phyloP scores from a whole-genome alignment of 2,888 invertebrate species.

The Acrobeloides nanus region DNA sequence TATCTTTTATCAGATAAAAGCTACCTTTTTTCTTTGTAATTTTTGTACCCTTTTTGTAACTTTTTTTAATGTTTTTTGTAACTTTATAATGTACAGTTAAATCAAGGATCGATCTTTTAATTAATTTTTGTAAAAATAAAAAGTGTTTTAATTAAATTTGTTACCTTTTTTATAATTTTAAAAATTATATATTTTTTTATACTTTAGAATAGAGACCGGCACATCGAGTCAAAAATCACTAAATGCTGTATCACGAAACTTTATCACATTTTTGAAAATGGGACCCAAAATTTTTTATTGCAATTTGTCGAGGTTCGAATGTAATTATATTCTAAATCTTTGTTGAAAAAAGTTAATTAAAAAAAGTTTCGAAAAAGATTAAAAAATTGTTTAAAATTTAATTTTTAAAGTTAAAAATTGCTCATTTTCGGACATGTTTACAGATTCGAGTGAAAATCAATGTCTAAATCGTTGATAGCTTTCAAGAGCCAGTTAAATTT shows the following conservation, averaged over 20 bases:
- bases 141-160: conserved; percentile 1
- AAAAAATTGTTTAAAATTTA: conserved; percentile 19
- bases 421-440: too few species aligned
- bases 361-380: too few species aligned
- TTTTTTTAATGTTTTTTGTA: conserved; percentile 2
- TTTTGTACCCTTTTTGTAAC: too few species aligned
- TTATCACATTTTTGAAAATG: conserved; percentile 8
- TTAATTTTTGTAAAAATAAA: background rate
- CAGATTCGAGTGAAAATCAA: too few species aligned
- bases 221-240: too few species aligned
- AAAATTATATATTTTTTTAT: background rate
- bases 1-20: too few species aligned
- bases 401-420: too few species aligned
- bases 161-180: background rate
- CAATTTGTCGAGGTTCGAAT: conserved; percentile 6
- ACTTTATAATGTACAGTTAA: background rate
- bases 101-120: background rate
- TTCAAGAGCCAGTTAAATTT: too few species aligned
- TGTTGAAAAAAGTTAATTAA: background rate
- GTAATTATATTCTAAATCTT: conserved; percentile 1
- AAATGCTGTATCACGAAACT: conserved; percentile 6
- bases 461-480: too few species aligned
- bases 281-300: background rate
- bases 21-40: too few species aligned
- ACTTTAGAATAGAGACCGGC: background rate